Percentiles rank a stretch among this genome's conserved stretches.
These are phyloP conservation scores for Triplophysa siluroides DNA, from an alignment of 2,113 vertebrate species.

Conservation along the genomic window DNA sequence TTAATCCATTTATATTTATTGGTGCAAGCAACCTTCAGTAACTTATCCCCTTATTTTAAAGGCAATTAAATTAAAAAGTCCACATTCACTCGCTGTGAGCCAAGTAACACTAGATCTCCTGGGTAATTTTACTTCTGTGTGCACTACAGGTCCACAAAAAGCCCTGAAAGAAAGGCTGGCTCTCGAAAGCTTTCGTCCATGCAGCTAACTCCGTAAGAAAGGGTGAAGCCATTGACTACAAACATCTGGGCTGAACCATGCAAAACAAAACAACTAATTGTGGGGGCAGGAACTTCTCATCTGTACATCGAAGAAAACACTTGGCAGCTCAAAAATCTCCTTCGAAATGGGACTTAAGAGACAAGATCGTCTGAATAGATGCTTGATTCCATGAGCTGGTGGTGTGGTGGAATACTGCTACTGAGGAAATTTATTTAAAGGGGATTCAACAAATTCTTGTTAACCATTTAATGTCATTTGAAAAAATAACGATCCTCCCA, in stretches of 20 bases:
- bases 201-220: slow-evolving; percentile 56
- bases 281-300: slow-evolving; percentile 50
- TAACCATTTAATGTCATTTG: background rate
- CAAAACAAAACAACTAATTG: slow-evolving; percentile 62
- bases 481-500: too few relatives aligned
- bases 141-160: slow-evolving; percentile 50
- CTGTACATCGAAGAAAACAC: background rate
- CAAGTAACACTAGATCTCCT: slow-evolving; percentile 50
- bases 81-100: slow-evolving; percentile 68
- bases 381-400: slow-evolving; percentile 3
- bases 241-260: slow-evolving; percentile 57
- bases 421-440: slow-evolving; percentile 8
- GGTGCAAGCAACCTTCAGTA: background rate
- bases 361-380: background rate
- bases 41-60: slow-evolving; percentile 20
- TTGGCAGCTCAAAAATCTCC: slow-evolving; percentile 5
- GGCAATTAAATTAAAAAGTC: slow-evolving; percentile 48
- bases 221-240: slow-evolving; percentile 63
- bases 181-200: slow-evolving; percentile 56
- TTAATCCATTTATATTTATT: background rate
- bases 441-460: background rate
- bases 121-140: slow-evolving; percentile 53
- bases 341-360: background rate
- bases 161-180: slow-evolving; percentile 57
- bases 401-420: background rate